Evolutionary conservation across 1,140 invertebrate genomes (phyloP), one percentile per base, ranked within the genome.

Genomic region (Cotesia typhae): DNA sequence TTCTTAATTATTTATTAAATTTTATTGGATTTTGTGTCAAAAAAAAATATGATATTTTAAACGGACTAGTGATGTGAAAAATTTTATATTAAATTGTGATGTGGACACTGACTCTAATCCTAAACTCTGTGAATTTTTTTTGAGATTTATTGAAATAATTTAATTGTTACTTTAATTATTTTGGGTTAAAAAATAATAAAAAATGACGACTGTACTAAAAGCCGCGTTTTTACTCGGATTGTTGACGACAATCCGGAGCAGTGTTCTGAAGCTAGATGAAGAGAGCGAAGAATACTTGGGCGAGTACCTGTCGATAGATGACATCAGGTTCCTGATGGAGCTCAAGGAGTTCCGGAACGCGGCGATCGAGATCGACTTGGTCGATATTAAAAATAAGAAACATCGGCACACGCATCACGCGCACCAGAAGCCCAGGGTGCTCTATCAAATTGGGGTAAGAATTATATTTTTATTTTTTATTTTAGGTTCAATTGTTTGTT

Each of bases 371-470:
- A 83, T 85, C 57, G 84, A 85, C 60, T 76, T 85, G 41, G 82
- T 85, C 67, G 80, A 83, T 57, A 72, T 68, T 6, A 80, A 81
- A 63, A 76, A 64, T 5, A 47, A 47, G 41, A 47, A 47, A 47
- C 41, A 47, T 47, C 41, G 41, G 35, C 79, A 78, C 55, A 73
- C 75, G 63, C 71, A 63, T 28, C 38, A 59, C 41, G 28, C 61
- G 4, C 79, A 84, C 68, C 75, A 81, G 53, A 61, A 78, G 67
- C 84, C 85, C 0, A 79, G 80, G 12, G 53, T 55, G 14, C 74
- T 87, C 14, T 87, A 82, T 71, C 85, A 86, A 71, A 79, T 84
- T 63, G 85, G 85, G 80, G 85, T 87, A 76, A 86, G 84, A 81
- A 74, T 10, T 37, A 53, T 41, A 28, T 59, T 71, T 55, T 28